These are phyloP conservation scores for Tyria jacobaeae DNA, from an alignment of 2,888 invertebrate species.

Conservation along the genomic window DNA sequence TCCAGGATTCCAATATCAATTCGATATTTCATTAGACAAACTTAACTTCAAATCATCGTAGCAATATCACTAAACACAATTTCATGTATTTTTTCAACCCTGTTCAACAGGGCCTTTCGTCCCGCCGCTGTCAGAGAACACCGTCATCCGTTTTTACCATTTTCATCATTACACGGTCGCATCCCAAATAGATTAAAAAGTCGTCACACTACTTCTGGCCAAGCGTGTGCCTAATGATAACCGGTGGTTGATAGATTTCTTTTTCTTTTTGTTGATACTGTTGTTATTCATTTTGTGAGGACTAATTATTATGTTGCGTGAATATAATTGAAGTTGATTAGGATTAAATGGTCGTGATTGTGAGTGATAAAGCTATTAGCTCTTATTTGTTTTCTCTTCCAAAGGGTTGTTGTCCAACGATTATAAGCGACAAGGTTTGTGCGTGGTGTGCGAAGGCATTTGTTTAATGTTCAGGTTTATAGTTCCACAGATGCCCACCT, in stretches of 20 bases:
- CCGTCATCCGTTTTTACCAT: constrained; percentile 60
- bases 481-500: no score
- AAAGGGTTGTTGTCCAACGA: constrained; percentile 4
- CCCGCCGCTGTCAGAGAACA: constrained; percentile 48
- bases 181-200: constrained; percentile 79
- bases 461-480: not conserved
- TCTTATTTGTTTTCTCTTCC: constrained; percentile 3
- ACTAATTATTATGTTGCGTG: constrained; percentile 43
- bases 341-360: constrained; percentile 34
- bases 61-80: constrained; percentile 1
- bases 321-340: constrained; percentile 42
- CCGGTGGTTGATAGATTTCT: constrained; percentile 41
- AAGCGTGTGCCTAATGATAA: constrained; percentile 56
- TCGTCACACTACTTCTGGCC: constrained; percentile 64
- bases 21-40: constrained; percentile 2
- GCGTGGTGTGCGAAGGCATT: constrained; percentile 6
- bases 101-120: constrained; percentile 14
- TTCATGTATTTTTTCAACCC: constrained; percentile 6
- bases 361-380: constrained; percentile 46
- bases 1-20: not conserved
- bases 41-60: not conserved
- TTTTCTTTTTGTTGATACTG: constrained; percentile 15
- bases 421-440: constrained; percentile 15
- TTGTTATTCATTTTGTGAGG: constrained; percentile 23
- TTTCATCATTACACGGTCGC: constrained; percentile 60